A percentile compares a stretch with the other conserved stretches of the same genome.
Evolutionary conservation across 2,888 invertebrate species (phyloP).

Genomic region (Cephus rjabovi): DNA sequence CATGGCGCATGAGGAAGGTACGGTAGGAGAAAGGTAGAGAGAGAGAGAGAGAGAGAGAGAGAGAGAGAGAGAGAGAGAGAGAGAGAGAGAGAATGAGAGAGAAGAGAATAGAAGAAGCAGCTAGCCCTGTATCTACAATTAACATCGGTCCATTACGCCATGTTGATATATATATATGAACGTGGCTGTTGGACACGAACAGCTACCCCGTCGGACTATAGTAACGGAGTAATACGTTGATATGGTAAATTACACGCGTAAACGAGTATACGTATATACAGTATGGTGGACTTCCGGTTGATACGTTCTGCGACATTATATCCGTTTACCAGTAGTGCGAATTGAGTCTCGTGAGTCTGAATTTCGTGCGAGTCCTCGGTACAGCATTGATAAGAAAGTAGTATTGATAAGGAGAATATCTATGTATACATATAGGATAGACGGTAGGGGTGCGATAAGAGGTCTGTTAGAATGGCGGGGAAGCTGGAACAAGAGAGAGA

Average conservation of each 20-base stretch:
- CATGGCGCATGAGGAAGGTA: constrained; percentile 5
- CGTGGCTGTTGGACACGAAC: neutral
- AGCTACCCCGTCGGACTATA: neutral
- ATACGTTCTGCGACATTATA: neutral
- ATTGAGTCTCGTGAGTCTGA: neutral
- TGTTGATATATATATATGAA: neutral
- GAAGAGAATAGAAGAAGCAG: neutral
- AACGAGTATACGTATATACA: neutral
- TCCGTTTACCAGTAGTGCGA: neutral
- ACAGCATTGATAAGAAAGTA: neutral
- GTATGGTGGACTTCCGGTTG: neutral
- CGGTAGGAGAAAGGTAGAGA: constrained; percentile 16
- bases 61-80: constrained; percentile 20
- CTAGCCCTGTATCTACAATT: constrained; percentile 11
- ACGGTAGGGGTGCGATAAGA: neutral
- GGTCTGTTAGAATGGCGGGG: neutral
- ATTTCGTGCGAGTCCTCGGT: neutral
- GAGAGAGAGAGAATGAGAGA: constrained; percentile 10
- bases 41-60: constrained; percentile 7
- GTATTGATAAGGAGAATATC: neutral
- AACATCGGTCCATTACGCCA: constrained; percentile 6
- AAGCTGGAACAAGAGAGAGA: neutral
- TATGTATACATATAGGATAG: neutral
- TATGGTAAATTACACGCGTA: neutral
- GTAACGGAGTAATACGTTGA: neutral